These are phyloP conservation scores for Hippocampus barbouri DNA, from an alignment of 2,113 vertebrate species.

Conservation along the genomic window DNA sequence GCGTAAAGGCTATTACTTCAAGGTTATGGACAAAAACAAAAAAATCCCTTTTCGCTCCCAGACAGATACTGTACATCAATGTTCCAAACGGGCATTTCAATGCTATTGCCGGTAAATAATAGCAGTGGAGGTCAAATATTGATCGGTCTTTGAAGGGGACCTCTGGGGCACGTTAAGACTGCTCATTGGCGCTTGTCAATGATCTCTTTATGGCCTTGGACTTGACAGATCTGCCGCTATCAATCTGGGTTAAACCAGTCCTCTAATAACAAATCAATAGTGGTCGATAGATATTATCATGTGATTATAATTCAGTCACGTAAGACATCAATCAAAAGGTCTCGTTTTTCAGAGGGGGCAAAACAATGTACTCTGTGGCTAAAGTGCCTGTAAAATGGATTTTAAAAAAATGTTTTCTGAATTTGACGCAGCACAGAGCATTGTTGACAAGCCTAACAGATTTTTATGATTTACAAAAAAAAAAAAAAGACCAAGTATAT, in stretches of 20 bases:
- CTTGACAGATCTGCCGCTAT: constrained; percentile 47
- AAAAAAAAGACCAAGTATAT: no score
- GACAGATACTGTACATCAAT: constrained; percentile 56
- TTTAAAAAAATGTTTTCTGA: no score
- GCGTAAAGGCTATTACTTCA: constrained; percentile 27
- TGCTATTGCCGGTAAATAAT: constrained; percentile 58
- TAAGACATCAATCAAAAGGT: constrained; percentile 55
- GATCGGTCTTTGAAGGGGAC: constrained; percentile 63
- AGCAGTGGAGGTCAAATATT: constrained; percentile 63
- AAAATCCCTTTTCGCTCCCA: constrained; percentile 10
- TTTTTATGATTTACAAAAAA: no score
- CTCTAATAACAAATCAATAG: constrained; percentile 66
- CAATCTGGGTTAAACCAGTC: constrained; percentile 68
- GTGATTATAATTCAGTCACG: constrained; percentile 58
- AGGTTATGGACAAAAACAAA: constrained; percentile 41
- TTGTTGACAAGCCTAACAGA: no score
- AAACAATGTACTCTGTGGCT: background rate
- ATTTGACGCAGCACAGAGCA: no score
- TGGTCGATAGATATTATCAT: constrained; percentile 66
- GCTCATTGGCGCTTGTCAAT: constrained; percentile 68
- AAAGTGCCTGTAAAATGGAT: no score
- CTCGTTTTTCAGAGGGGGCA: background rate
- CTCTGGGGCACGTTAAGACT: constrained; percentile 62
- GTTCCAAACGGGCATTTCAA: constrained; percentile 43
- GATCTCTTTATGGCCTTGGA: constrained; percentile 65